Base-by-base conservation (phyloP, 2,113 vertebrate species). In the Noturus placidus region DNA sequence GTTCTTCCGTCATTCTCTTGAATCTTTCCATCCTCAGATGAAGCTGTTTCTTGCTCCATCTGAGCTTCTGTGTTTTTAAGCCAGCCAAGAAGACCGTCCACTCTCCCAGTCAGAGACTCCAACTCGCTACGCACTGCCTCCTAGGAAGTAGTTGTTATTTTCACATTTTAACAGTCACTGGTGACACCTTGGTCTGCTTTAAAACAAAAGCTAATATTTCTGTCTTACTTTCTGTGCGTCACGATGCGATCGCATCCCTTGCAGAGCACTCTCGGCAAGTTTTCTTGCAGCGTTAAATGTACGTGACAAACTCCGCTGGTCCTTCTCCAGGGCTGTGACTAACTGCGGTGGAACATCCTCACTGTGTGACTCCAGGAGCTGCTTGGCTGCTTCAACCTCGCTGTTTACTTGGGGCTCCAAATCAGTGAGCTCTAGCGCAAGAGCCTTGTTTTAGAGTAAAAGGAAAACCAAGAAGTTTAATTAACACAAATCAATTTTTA, bases 291-390 rank as follows among this genome's bases (percentile, higher is more conserved):
- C 96, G 87, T 93, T 93, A 82, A 97, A 96, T 25, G 96, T 96
- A 86, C 96, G 96, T 19, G 96, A 93, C 84, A 99, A 94, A 92
- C 97, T 97, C 91, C 96, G 97, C 89, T 94, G 93, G 77, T 99
- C 98, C 91, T 98, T 99, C 90, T 97, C 97, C 90, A 99, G 92
- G 70, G 97, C 97, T 84, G 95, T 93, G 84, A 98, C 91, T 20
- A 99, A 94, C 89, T 99, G 97, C 33, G 94, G 92, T 67, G 98
- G 98, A 86, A 99, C 96, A 85, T 97, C 96, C 81, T 92, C 92
- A 3, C 94, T 95, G 79, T 90, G 92, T 82, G 92, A 95, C 91
- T 93, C 92, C 87, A 97, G 90, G 42, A 97, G 94, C 33, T 87
- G 87, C 89, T 94, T 92, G 19, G 95, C 96, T 0, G 94, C 94